Conservation (phyloP, 2,113 vertebrate species). For the Phrynocephalus versicolor region DNA sequence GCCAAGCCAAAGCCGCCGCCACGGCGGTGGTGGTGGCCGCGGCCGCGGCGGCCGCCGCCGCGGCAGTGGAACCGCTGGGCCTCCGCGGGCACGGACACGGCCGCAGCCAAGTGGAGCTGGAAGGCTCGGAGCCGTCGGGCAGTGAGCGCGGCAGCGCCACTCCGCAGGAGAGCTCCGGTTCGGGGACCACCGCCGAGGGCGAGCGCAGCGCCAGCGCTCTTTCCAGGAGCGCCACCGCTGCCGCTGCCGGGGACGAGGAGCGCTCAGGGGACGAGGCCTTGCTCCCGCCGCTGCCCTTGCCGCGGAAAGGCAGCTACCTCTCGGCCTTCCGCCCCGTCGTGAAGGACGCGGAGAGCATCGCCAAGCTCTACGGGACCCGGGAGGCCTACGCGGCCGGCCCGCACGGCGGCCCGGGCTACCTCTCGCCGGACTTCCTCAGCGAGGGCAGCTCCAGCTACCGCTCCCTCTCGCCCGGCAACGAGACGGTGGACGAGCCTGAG, state of each 20-base stretch:
- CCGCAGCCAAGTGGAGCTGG: constrained; percentile 38
- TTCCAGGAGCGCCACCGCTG: constrained; percentile 41
- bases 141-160: constrained; percentile 79
- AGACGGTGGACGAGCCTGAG: constrained; percentile 89
- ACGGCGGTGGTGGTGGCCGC: constrained; percentile 76
- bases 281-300: constrained; percentile 78
- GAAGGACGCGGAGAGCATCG: constrained; percentile 92
- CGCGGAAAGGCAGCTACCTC: constrained; percentile 88
- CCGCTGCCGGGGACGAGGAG: constrained; percentile 68
- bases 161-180: constrained; percentile 76
- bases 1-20: constrained; percentile 78
- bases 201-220: constrained; percentile 76
- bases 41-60: constrained; percentile 56
- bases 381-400: constrained; percentile 74
- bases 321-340: constrained; percentile 94
- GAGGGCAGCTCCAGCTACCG: constrained; percentile 91
- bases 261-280: constrained; percentile 82
- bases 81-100: constrained; percentile 5
- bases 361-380: constrained; percentile 91
- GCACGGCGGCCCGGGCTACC: constrained; percentile 76
- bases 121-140: constrained; percentile 58
- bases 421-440: constrained; percentile 92
- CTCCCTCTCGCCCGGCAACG: constrained; percentile 86
- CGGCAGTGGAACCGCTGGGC: constrained; percentile 33
- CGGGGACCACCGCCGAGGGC: constrained; percentile 65